Evolutionary conservation across 2,797 vertebrate genomes (phyloP).

Genomic region (Diplodus puntazzo): DNA sequence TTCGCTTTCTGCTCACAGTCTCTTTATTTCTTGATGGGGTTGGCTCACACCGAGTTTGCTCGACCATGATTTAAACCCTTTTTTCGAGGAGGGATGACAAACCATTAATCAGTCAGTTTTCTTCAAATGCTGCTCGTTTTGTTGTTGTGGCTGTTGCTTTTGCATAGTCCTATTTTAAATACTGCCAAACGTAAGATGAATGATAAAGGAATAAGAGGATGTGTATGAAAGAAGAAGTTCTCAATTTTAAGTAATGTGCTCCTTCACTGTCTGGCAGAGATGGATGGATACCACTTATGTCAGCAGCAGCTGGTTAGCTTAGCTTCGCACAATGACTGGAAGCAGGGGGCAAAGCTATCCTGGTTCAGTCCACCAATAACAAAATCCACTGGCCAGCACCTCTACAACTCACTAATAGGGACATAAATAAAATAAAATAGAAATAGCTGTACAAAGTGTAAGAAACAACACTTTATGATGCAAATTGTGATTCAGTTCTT

Average conservation of each 20-base stretch:
- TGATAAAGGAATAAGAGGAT: background rate
- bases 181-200: background rate
- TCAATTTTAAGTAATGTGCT: background rate
- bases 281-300: background rate
- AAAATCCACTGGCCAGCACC: background rate
- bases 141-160: background rate
- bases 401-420: too few species aligned
- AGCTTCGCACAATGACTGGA: background rate
- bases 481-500: background rate
- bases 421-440: too few species aligned
- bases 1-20: background rate
- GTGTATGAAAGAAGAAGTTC: background rate
- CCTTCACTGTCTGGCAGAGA: background rate
- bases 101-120: conserved; percentile 16
- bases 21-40: background rate
- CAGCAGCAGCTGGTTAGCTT: background rate
- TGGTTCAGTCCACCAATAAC: background rate
- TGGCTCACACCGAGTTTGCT: too few species aligned
- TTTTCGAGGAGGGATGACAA: background rate
- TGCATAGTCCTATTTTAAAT: conserved; percentile 3
- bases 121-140: background rate
- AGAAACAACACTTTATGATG: background rate
- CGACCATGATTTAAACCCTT: background rate
- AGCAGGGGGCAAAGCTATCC: background rate
- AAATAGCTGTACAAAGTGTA: too few species aligned